A percentile compares a stretch with the other conserved stretches of the same genome.
These are phyloP conservation scores for Emydocephalus ijimae DNA, from an alignment of 2,113 vertebrate species.

Conservation along the genomic window DNA sequence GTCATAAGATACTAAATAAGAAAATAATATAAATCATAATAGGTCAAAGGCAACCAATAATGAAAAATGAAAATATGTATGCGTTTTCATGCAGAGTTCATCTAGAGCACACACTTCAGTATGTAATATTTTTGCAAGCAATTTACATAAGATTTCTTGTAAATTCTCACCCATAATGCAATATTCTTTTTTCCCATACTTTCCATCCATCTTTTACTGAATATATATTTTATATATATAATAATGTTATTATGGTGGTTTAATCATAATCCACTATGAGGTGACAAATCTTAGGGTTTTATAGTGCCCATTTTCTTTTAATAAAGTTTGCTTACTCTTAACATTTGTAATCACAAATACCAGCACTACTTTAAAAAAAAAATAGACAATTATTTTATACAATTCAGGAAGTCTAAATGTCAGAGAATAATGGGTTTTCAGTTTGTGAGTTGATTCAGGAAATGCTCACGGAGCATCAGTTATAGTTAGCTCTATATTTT, in stretches of 20 bases:
- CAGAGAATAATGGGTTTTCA: background rate
- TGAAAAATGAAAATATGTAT: background rate
- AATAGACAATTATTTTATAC: background rate
- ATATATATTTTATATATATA: background rate
- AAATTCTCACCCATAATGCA: background rate
- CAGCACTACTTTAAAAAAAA: background rate
- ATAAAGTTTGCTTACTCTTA: background rate
- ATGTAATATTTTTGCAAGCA: background rate
- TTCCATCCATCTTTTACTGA: background rate
- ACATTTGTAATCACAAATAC: background rate
- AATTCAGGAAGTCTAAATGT: background rate
- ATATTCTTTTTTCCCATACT: background rate
- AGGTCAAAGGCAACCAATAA: too few relatives aligned
- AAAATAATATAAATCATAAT: too few relatives aligned
- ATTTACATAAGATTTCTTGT: background rate
- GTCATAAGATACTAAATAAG: too few relatives aligned
- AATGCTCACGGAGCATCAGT: background rate
- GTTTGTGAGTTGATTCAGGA: background rate
- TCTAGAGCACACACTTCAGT: background rate
- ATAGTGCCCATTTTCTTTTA: background rate
- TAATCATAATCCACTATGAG: background rate
- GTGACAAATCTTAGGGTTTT: background rate
- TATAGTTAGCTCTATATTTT: background rate
- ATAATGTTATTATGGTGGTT: background rate
- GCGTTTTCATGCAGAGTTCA: background rate